Conservation (phyloP, 2,888 invertebrate species). For the Plutella xylostella region DNA sequence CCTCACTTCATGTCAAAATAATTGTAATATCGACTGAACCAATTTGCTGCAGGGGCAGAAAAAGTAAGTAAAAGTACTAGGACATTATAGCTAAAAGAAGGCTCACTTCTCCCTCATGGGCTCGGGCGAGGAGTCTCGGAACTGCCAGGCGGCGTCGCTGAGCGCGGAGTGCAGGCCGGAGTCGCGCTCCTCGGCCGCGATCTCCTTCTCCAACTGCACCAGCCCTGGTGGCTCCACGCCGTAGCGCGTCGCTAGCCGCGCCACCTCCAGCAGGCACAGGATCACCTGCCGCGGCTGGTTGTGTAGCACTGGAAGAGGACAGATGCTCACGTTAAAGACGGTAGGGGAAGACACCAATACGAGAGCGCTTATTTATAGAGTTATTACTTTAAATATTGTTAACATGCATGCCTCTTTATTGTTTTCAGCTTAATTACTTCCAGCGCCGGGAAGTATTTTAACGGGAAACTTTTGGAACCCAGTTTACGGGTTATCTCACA, state of each 20-base stretch:
- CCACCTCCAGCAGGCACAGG: conserved; percentile 86
- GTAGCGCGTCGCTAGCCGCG: conserved; percentile 81
- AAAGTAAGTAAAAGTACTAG: too few relatives aligned
- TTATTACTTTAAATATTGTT: too few relatives aligned
- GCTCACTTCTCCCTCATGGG: conserved; percentile 34
- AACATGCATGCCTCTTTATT: too few relatives aligned
- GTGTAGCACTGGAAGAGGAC: conserved; percentile 73
- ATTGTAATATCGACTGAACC: not conserved
- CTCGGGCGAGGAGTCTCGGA: conserved; percentile 57
- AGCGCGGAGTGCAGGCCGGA: conserved; percentile 73
- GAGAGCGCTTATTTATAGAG: too few relatives aligned
- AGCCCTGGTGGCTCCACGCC: conserved; percentile 84
- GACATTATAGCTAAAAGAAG: too few relatives aligned
- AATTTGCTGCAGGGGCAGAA: not conserved
- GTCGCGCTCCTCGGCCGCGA: conserved; percentile 81
- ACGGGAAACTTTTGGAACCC: too few relatives aligned
- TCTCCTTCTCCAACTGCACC: conserved; percentile 87
- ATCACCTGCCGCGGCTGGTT: conserved; percentile 87
- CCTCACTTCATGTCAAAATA: not conserved
- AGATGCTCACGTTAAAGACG: too few relatives aligned
- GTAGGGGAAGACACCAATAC: too few relatives aligned
- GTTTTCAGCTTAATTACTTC: too few relatives aligned
- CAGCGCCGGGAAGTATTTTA: too few relatives aligned
- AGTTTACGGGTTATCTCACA: too few relatives aligned
- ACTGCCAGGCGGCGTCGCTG: conserved; percentile 78